Conservation (phyloP, 2,113 vertebrate genomes). For the Oryzias curvinotus region DNA sequence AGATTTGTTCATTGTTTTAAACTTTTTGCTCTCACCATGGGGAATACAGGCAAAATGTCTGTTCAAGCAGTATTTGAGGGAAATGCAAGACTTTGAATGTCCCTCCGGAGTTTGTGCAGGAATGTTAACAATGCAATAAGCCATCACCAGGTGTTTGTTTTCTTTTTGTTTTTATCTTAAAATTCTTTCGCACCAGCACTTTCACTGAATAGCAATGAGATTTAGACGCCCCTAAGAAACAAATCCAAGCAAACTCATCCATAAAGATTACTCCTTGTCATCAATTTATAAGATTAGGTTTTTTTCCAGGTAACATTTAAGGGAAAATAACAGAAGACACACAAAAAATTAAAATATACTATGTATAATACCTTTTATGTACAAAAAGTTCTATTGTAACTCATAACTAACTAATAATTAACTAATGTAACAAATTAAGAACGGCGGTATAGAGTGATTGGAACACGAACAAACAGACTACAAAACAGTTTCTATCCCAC, state of each 20-base stretch:
- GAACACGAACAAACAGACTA: too few species aligned
- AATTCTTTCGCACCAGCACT: conserved; percentile 12
- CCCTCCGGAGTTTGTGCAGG: conserved; percentile 20
- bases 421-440: too few species aligned
- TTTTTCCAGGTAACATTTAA: conserved; percentile 1
- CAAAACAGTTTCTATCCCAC: too few species aligned
- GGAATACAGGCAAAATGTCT: conserved; percentile 38
- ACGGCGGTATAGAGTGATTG: too few species aligned
- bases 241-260: conserved; percentile 25
- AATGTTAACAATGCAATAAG: conserved; percentile 37
- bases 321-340: background rate
- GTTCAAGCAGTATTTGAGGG: conserved; percentile 22
- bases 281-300: background rate
- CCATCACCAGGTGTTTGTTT: conserved; percentile 34
- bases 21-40: conserved; percentile 23
- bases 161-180: conserved; percentile 19
- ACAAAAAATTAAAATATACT: background rate
- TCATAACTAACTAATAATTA: too few species aligned
- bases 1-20: conserved; percentile 20
- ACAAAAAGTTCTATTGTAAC: too few species aligned
- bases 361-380: too few species aligned
- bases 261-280: conserved; percentile 15
- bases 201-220: conserved; percentile 30
- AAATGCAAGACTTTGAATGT: conserved; percentile 20
- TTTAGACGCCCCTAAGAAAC: conserved; percentile 31